Conservation (phyloP, 2,888 invertebrate species). For the Plebejus melissa region DNA sequence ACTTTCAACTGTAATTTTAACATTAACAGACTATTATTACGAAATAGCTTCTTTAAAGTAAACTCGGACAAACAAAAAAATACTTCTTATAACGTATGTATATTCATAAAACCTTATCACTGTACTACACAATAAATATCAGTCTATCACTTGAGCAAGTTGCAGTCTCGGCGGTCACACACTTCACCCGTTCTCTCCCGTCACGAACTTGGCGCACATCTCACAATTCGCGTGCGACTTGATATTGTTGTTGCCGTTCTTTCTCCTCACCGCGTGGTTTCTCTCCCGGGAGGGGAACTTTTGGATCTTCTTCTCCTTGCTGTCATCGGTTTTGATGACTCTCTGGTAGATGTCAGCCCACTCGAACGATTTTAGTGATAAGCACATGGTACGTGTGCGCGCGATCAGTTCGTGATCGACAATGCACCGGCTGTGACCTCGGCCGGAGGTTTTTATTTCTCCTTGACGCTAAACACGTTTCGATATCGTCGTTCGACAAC, state of each 20-base stretch:
- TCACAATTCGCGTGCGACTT: conserved; percentile 63
- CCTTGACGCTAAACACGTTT: conserved; percentile 47
- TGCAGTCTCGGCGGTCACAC: conserved; percentile 26
- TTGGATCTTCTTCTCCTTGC: conserved; percentile 61
- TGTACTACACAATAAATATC: conserved; percentile 26
- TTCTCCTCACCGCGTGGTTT: conserved; percentile 82
- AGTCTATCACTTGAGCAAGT: conserved; percentile 32
- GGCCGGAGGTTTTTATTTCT: conserved; percentile 52
- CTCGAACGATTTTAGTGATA: conserved; percentile 66
- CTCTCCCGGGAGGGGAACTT: conserved; percentile 84
- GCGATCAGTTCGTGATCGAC: conserved; percentile 40
- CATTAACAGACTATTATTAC: too few relatives aligned
- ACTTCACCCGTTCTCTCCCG: conserved; percentile 57
- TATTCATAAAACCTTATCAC: conserved; percentile 15
- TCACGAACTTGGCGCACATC: conserved; percentile 61
- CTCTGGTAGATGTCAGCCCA: conserved; percentile 64
- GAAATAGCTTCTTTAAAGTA: neutral
- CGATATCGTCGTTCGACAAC: conserved; percentile 43
- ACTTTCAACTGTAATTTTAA: neutral
- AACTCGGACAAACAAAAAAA: neutral
- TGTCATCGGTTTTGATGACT: conserved; percentile 52
- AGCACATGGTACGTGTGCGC: conserved; percentile 54
- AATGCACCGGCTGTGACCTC: conserved; percentile 53
- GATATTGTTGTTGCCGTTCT: conserved; percentile 66
- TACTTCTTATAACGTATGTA: neutral